Base-by-base conservation (phyloP, 2,888 invertebrate genomes). In the Pherbina coryleti region DNA sequence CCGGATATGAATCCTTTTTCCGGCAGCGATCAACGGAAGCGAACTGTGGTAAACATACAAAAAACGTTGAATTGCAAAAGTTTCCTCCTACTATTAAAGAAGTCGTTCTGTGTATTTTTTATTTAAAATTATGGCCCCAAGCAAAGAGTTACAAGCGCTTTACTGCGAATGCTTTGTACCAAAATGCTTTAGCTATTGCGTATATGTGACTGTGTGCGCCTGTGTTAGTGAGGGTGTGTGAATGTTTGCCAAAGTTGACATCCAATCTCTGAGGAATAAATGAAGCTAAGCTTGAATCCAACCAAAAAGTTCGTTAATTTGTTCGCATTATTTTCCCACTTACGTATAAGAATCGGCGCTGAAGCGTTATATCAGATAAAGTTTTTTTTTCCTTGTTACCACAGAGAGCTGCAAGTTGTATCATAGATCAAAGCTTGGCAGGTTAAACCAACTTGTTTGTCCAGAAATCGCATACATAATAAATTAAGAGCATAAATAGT, bases 1-100 rank as follows among this genome's bases (percentile, higher is more conserved):
- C 37, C 64, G 64, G 64, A 31, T 64, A 31, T 64, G 64, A 31
- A 31, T 64, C 34, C 64, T 64, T 64, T 11, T 64, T 64, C 22
- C 25, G 22, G 14, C 55, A 25, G 57, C 57, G 19, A 55, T 55
- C 22, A 57, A 57, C 19, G 22, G 22, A 57, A 57, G 22, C 19
- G 22, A 14, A 9, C 22, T 25, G 57, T 25, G 57, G 3, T 5
- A 22, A 57, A 25, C 2, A 57, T 1, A 9, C 22, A 57, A 57
- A 57, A 25, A 25, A 25, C 8, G 8, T 57, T 57, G 22, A 57
- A 57, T 22, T 22, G 5, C 22, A 57, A 57, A 57, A 57, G 25
- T 57, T 57, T 57, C 55, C n/a, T 55, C 11, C 25, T 57, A 25
- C 57, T n/a, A 19, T 7, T 25, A 57, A 11, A 11, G 57, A 11